Base-by-base conservation (phyloP, 1,140 invertebrate genomes). In the Drosophila carrolli region DNA sequence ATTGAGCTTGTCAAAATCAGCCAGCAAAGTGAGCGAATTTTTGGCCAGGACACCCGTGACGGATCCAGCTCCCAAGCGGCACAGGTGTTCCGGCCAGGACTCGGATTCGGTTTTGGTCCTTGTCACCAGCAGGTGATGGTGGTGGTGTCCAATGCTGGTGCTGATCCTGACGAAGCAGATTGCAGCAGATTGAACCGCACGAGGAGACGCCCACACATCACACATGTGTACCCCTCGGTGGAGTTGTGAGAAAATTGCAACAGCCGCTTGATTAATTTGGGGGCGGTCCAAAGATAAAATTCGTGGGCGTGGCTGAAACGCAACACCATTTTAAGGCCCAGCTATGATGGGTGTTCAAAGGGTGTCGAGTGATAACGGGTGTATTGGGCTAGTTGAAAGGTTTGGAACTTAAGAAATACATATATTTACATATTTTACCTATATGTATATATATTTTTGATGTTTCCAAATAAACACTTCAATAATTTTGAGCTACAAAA, bases 241-340 rank as follows among this genome's bases (percentile, higher is more conserved):
- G 19, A 29, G 32, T 48, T 59, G 43, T 56, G 63, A 29, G 59
- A 83, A 74, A 81, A 85, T 89, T 81, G 73, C 85, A 81, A 81
- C 77, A 90, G 85, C 65, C 79, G 85, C 81, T 89, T 89, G 85
- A 89, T 89, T 89, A 84, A 89, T 89, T 89, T 80, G 54, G 11
- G 84, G 83, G 84, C 84, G 84, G 79, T 19, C 40, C 65, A 57
- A 23, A 75, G 67, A 63, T 68, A 61, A 84, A 90, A 81, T 75
- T 84, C 81, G 85, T 89, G 84, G 84, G 84, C 85, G 84, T 89
- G 66, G 47, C 72, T 35, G 38, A 32, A 16, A 37, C 46, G 61
- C 73, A 84, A 81, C 84, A 89, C 85, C 85, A 89, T 78, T 89
- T 81, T 75, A 74, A 73, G 63, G 51, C 35, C 29, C 56, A 14